These are phyloP conservation scores for Albula glossodonta DNA, from an alignment of 2,113 vertebrate species.

Conservation along the genomic window DNA sequence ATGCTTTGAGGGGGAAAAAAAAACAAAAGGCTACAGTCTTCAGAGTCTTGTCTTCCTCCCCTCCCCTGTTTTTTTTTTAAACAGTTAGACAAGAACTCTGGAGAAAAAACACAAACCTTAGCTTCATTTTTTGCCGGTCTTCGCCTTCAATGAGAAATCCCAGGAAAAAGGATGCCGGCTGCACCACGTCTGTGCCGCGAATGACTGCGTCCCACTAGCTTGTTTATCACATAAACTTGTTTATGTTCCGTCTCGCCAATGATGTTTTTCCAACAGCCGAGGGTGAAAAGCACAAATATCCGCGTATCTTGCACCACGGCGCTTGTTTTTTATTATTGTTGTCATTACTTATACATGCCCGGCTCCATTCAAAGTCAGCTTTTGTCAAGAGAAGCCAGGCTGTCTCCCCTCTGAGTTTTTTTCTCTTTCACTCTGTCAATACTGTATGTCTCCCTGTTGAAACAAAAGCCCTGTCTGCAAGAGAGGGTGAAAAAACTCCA, in stretches of 20 bases:
- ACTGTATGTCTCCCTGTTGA: neutral
- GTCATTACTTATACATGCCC: conserved; percentile 35
- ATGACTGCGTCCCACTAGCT: conserved; percentile 36
- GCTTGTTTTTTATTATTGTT: conserved; percentile 32
- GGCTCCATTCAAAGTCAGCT: conserved; percentile 38
- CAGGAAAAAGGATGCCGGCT: conserved; percentile 38
- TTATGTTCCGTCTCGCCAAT: conserved; percentile 31
- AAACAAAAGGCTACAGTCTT: conserved; percentile 1
- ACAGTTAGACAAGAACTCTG: neutral
- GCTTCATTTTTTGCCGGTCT: neutral
- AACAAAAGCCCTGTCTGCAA: neutral
- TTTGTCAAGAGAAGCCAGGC: conserved; percentile 11
- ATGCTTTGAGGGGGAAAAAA: neutral
- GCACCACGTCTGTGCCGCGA: conserved; percentile 30
- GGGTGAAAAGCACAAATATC: conserved; percentile 17
- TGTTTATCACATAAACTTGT: conserved; percentile 44
- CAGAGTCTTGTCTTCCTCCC: neutral
- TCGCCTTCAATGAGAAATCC: conserved; percentile 57
- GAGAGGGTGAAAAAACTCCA: conserved; percentile 1
- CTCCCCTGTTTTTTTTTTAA: too few relatives aligned
- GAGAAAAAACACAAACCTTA: neutral
- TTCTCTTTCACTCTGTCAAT: conserved; percentile 4
- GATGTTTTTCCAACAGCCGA: conserved; percentile 21
- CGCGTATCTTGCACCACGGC: neutral
- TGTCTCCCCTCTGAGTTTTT: conserved; percentile 11